These are phyloP conservation scores for Ceratotherium simum DNA, from an alignment of 2,113 vertebrate species.

Conservation along the genomic window DNA sequence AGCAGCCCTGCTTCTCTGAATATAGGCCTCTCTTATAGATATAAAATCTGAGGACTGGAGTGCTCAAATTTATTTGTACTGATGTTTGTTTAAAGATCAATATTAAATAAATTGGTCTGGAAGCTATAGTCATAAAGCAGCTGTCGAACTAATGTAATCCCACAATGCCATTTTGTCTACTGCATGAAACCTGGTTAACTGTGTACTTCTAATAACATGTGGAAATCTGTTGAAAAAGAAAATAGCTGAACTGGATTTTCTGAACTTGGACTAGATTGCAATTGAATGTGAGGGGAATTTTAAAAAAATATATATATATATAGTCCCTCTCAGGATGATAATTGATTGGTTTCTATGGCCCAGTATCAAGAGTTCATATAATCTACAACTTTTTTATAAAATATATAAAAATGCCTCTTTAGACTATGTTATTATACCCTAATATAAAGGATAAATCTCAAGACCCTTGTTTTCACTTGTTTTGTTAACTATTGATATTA, in stretches of 20 bases:
- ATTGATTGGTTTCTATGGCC: not conserved
- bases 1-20: conserved; percentile 88
- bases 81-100: conserved; percentile 95
- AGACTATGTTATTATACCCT: not conserved
- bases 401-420: not conserved
- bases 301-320: conserved; percentile 8
- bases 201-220: conserved; percentile 89
- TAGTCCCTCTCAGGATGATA: not conserved
- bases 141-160: conserved; percentile 93
- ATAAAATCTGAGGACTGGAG: conserved; percentile 89
- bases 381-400: not conserved
- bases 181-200: conserved; percentile 92
- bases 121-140: conserved; percentile 94
- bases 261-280: conserved; percentile 82
- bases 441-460: not conserved
- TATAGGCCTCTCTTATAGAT: conserved; percentile 89
- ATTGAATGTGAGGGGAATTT: conserved; percentile 19
- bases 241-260: conserved; percentile 89
- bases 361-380: not conserved
- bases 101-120: conserved; percentile 95
- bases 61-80: conserved; percentile 93
- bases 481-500: not conserved
- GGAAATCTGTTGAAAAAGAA: conserved; percentile 87
- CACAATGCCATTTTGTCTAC: conserved; percentile 94
- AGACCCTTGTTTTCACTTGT: not conserved